These are phyloP conservation scores for Ophion slaviceki DNA, from an alignment of 2,888 invertebrate genomes.

Conservation along the genomic window DNA sequence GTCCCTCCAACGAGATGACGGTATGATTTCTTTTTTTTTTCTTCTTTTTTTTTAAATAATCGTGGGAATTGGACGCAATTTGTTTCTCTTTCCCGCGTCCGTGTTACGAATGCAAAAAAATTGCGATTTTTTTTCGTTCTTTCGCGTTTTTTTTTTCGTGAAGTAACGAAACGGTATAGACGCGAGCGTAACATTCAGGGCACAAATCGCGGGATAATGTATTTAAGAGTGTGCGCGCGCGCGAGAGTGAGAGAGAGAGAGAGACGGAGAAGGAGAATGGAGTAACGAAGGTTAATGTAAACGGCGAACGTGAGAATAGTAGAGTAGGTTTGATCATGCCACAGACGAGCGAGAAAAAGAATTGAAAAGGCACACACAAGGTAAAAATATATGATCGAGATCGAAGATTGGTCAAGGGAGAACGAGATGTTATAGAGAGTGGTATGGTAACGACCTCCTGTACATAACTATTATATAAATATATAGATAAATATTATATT, in stretches of 20 bases:
- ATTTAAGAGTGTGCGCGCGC: constrained; percentile 50
- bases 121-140: not conserved
- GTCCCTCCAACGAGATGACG: constrained; percentile 18
- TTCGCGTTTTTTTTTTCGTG: constrained; percentile 2
- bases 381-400: constrained; percentile 43
- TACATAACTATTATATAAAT: constrained; percentile 81
- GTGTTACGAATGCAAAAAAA: constrained; percentile 17
- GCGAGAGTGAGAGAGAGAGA: constrained; percentile 34
- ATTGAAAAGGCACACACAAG: constrained; percentile 56
- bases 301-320: constrained; percentile 61
- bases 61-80: constrained; percentile 11
- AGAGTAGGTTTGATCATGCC: constrained; percentile 69
- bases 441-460: constrained; percentile 78
- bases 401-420: constrained; percentile 40
- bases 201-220: constrained; percentile 69
- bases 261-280: constrained; percentile 43
- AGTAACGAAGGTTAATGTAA: constrained; percentile 60
- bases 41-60: constrained; percentile 24
- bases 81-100: constrained; percentile 19
- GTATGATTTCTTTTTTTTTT: constrained; percentile 17
- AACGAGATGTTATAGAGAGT: constrained; percentile 52
- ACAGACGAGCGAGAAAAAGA: constrained; percentile 39
- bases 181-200: constrained; percentile 63
- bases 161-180: constrained; percentile 34
- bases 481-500: constrained; percentile 74